Conservation (phyloP, 1,140 invertebrate species). For the Micrasema longulum region DNA sequence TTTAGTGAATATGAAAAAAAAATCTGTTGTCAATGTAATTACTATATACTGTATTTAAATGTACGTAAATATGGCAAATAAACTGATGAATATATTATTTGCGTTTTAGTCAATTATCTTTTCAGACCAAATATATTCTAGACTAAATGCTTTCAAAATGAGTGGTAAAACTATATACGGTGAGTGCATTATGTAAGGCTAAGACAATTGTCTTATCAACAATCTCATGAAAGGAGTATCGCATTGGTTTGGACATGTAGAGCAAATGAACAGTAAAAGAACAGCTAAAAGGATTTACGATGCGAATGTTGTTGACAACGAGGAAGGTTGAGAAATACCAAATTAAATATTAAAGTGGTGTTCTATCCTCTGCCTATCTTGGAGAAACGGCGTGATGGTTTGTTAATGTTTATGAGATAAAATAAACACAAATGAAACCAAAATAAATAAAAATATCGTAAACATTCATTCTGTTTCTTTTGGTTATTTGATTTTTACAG, state of each 20-base stretch:
- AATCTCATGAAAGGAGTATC: neutral
- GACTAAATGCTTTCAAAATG: neutral
- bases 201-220: neutral
- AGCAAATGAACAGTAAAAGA: too few species aligned
- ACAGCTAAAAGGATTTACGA: too few species aligned
- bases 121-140: neutral
- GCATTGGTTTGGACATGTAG: too few species aligned
- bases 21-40: slow-evolving; percentile 52
- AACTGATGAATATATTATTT: slow-evolving; percentile 52
- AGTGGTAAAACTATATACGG: neutral
- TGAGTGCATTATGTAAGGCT: neutral
- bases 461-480: too few species aligned
- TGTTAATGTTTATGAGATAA: too few species aligned
- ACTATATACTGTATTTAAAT: slow-evolving; percentile 54
- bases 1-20: slow-evolving; percentile 21
- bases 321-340: neutral
- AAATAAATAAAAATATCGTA: too few species aligned
- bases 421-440: too few species aligned
- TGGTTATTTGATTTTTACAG: too few species aligned
- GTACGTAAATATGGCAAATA: slow-evolving; percentile 56
- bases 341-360: neutral
- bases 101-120: slow-evolving; percentile 9
- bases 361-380: too few species aligned
- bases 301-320: too few species aligned
- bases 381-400: too few species aligned